These are phyloP conservation scores for Felis catus DNA, from an alignment of 2,113 vertebrate genomes.

Conservation along the genomic window F.catus_Fca126_mat1.0 CM031412.1:191676001-191676500, in stretches of 20 bases:
- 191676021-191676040: neutral
- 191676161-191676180: neutral
- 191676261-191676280: neutral
- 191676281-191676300: neutral
- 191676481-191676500: neutral
- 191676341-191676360: neutral
- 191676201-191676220: neutral
- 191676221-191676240: neutral
- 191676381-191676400: slow-evolving; percentile 22
- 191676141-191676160: neutral
- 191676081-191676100: neutral
- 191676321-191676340: neutral
- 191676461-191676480: neutral
- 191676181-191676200: neutral
- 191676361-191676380: neutral
- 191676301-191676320: neutral
- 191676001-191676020: neutral
- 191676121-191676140: neutral
- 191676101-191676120: neutral
- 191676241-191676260: no score
- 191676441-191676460: neutral
- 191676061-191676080: neutral
- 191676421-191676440: neutral
- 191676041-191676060: no score
- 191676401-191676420: neutral